Evolutionary conservation across 2,888 invertebrate genomes (phyloP), one percentile per base, ranked within the genome.

Genomic region (Platycheirus albimanus): DNA sequence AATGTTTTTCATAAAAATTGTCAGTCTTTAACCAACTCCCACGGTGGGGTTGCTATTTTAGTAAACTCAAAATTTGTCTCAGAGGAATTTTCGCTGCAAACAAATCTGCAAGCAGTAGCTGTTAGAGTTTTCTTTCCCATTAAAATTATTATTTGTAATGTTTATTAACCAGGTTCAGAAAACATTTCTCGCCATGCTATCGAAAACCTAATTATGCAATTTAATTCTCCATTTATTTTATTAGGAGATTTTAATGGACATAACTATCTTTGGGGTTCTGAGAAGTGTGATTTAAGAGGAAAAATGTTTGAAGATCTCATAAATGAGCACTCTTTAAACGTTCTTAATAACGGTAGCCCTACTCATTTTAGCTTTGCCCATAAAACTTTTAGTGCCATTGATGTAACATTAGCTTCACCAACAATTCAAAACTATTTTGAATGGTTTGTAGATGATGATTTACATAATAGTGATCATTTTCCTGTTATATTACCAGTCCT

Each of bases 381-480:
- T 52, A 52, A 52, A 30, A 52, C 51, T 2, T 52, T 30, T 52
- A 52, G 51, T 17, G 13, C 30, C 13, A 52, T 52, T 7, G 49
- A 49, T 13, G 24, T 24, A 4, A 52, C 51, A 30, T 5, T 52
- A 17, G 17, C 24, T 10, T 52, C 51, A 0, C 51, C 51, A 3
- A 30, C 10, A 10, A 30, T 52, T 10, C 30, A 52, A 30, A 52
- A 30, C 4, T 5, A 52, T 11, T 52, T 52, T 17, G 51, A 52
- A 3, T 52, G 51, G 30, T 17, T 52, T 52, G 30, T 52, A 30
- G 15, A 30, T 10, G 51, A 52, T 17, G 51, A 52, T 52, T 30
- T 52, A 36, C 19, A 36, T 19, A 52, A 11, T 15, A 52, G 52
- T 52, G 52, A 52, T n/a, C 52, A 52, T 52, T 52, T 52, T 36